Percentiles rank a stretch among this genome's conserved stretches.
These are phyloP conservation scores for Crotalus horridus DNA, from an alignment of 2,113 vertebrate species.

Conservation along the genomic window DNA sequence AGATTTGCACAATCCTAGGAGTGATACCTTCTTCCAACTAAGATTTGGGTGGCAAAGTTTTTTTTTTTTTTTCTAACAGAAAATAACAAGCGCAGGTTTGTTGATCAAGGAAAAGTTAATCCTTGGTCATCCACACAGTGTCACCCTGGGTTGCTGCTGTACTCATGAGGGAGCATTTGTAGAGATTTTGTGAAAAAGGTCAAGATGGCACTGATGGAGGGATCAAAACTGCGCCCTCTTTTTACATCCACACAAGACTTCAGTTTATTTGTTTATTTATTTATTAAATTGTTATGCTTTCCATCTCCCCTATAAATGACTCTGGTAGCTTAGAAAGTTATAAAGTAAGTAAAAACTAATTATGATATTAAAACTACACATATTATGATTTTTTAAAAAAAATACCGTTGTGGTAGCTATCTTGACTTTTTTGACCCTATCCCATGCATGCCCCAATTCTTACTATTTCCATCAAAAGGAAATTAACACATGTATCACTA, in stretches of 20 bases:
- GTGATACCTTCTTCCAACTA: neutral
- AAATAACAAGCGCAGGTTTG: neutral
- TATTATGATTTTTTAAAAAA: neutral
- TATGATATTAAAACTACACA: neutral
- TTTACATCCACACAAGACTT: neutral
- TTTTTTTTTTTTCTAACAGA: neutral
- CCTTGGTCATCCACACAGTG: neutral
- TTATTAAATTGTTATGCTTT: neutral
- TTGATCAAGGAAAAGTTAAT: neutral
- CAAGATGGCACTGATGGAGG: neutral
- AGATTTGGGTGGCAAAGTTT: neutral
- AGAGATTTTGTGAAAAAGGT: neutral
- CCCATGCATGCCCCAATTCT: neutral
- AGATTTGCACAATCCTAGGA: too few relatives aligned
- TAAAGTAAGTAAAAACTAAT: neutral
- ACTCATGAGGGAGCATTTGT: neutral
- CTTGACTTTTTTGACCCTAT: neutral
- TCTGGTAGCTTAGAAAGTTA: neutral
- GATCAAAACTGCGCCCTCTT: neutral
- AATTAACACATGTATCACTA: neutral
- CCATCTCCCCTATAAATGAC: neutral
- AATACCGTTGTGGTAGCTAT: neutral
- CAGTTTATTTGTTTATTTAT: neutral
- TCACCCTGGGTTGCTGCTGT: neutral
- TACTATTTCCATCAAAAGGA: neutral